Evolutionary conservation across 2,888 invertebrate genomes (phyloP).

Genomic region (Limnephilus lunatus): DNA sequence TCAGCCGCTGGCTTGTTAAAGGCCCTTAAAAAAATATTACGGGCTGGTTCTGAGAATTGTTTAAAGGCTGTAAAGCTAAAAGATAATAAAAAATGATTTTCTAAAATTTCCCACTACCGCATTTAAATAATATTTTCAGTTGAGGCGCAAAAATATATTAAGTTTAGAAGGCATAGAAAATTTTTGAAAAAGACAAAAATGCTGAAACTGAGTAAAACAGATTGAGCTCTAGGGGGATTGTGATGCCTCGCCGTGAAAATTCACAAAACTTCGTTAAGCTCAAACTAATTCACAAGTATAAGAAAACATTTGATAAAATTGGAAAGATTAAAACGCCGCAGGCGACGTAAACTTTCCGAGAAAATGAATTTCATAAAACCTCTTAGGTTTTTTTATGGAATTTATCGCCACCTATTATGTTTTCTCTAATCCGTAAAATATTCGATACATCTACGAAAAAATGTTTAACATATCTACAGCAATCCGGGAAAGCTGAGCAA

Average conservation of each 20-base stretch:
- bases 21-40: too few relatives aligned
- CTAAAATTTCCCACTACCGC: neutral
- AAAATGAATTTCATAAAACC: neutral
- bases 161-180: neutral
- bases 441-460: neutral
- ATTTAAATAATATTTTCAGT: neutral
- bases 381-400: conserved; percentile 35
- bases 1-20: too few relatives aligned
- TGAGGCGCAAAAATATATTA: neutral
- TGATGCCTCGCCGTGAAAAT: neutral
- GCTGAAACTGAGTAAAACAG: neutral
- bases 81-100: neutral
- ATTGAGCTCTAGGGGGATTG: neutral
- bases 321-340: neutral
- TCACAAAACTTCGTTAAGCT: neutral
- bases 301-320: neutral
- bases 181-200: neutral
- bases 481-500: conserved; percentile 3
- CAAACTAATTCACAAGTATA: neutral
- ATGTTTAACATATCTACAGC: neutral
- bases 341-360: neutral
- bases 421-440: conserved; percentile 13
- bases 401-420: conserved; percentile 18
- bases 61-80: neutral
- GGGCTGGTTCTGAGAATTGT: neutral